Conservation (phyloP, 2,113 vertebrate species). For the Centropus unirufus region DNA sequence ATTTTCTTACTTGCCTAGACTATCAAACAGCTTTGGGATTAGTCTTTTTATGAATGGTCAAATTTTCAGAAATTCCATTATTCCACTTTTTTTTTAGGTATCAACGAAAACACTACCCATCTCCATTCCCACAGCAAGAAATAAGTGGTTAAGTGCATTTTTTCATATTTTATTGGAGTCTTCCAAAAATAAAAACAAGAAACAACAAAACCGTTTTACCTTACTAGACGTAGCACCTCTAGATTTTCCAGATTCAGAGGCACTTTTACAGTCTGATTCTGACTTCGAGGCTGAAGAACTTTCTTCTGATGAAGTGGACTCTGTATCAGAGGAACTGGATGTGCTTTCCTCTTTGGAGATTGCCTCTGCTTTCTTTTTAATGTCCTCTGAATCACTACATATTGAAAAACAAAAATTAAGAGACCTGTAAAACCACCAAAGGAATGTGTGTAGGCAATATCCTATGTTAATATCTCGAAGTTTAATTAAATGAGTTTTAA, state of each 20-base stretch:
- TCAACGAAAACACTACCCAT: background rate
- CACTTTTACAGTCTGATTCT: constrained; percentile 77
- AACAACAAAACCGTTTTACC: constrained; percentile 36
- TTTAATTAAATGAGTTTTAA: background rate
- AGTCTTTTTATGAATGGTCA: background rate
- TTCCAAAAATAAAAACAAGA: background rate
- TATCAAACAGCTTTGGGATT: background rate
- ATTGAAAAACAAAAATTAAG: background rate
- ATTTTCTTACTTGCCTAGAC: background rate
- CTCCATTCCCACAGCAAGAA: background rate
- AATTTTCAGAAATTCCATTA: background rate
- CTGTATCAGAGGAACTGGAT: constrained; percentile 64
- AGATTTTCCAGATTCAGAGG: constrained; percentile 39
- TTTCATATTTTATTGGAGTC: background rate
- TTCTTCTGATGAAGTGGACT: constrained; percentile 77
- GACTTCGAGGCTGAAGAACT: constrained; percentile 83
- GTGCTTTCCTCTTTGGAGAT: constrained; percentile 39
- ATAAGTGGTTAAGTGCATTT: background rate
- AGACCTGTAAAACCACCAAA: background rate
- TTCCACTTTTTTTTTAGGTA: background rate
- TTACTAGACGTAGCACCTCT: constrained; percentile 1
- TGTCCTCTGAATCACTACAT: constrained; percentile 71
- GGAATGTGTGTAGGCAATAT: background rate
- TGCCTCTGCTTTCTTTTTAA: constrained; percentile 52
- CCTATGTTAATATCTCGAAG: background rate